Base-by-base conservation (phyloP, 2,113 vertebrate species). In the Dicerorhinus sumatrensis region DNA sequence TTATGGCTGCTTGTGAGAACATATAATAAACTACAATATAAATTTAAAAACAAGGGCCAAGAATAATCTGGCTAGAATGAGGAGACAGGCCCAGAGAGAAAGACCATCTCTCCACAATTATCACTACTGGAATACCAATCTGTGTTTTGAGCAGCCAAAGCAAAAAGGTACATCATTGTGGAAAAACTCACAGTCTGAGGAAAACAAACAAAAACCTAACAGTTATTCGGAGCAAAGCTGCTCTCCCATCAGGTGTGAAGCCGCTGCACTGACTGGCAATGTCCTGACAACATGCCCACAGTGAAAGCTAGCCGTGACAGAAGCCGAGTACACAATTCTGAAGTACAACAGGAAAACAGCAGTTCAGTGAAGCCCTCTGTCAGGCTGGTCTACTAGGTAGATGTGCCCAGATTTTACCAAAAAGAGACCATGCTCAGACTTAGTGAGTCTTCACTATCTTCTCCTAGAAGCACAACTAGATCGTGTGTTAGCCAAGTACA, bases 231-330 rank as follows among this genome's bases (percentile, higher is more conserved):
- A 80, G 69, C 42, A 88, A 73, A 83, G 60, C 36, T 72, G 76
- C 9, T 76, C 25, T 56, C 60, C 33, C 20, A 0, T 76, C 69
- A 62, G 80, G 67, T 18, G 65, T 20, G 70, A 33, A 36, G 83
- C 77, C 1, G 4, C 51, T 6, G 29, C 2, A 1, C 0, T 1
- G 13, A 36, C 0, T 21, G 86, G 81, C 42, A 6, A 21, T 10
- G 23, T 76, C 62, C 31, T 46, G 56, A 65, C 27, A 76, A 17
- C 65, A 51, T 21, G 10, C 31, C 58, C 21, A 10, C 5, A 13
- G 60, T 0, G 39, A 72, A 27, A 82, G 29, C 48, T 73, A 48
- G 67, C 91, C 14, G 46, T 0, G 11, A 48, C 56, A 56, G 27
- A 6, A 82, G 79, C 39, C 0, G 0, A 25, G n/a, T 0, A 9